Evolutionary conservation across 2,113 vertebrate genomes (phyloP).

Genomic region (Rhodinocichla rosea): DNA sequence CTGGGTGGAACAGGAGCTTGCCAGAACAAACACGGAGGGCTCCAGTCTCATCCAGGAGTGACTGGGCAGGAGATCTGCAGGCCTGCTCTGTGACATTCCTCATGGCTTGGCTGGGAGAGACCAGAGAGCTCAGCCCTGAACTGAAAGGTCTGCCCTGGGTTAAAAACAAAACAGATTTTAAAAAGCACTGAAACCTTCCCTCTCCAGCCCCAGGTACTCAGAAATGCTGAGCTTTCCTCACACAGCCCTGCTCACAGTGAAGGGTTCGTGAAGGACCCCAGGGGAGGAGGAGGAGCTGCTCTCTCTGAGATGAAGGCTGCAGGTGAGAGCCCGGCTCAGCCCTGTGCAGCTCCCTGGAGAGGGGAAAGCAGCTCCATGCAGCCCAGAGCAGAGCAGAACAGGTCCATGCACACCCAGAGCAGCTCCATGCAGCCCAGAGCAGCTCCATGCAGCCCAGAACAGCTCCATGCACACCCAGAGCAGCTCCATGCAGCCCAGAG

Average conservation of each 20-base stretch:
- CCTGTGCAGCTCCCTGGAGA: background rate
- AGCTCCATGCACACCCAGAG: too few relatives aligned
- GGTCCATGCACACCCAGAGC: too few relatives aligned
- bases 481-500: too few relatives aligned
- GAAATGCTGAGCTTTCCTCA: background rate
- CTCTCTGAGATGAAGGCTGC: too few relatives aligned
- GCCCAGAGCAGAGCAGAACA: too few relatives aligned
- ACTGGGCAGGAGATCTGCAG: background rate
- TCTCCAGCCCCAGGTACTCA: background rate
- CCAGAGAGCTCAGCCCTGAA: background rate
- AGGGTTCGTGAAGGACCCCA: background rate
- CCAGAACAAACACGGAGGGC: background rate
- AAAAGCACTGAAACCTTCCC: background rate
- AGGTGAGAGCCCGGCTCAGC: background rate
- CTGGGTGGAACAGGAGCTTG: background rate
- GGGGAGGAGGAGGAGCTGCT: background rate
- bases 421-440: too few relatives aligned
- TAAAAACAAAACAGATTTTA: background rate
- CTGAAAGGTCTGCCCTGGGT: background rate
- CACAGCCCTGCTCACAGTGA: accelerated
- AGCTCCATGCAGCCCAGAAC: too few relatives aligned
- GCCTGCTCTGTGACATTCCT: background rate
- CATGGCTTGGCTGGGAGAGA: background rate
- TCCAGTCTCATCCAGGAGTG: background rate
- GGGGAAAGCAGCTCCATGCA: background rate